Evolutionary conservation across 1,140 invertebrate species (phyloP), one percentile per base, ranked within the genome.

Genomic region (Lineus longissimus): DNA sequence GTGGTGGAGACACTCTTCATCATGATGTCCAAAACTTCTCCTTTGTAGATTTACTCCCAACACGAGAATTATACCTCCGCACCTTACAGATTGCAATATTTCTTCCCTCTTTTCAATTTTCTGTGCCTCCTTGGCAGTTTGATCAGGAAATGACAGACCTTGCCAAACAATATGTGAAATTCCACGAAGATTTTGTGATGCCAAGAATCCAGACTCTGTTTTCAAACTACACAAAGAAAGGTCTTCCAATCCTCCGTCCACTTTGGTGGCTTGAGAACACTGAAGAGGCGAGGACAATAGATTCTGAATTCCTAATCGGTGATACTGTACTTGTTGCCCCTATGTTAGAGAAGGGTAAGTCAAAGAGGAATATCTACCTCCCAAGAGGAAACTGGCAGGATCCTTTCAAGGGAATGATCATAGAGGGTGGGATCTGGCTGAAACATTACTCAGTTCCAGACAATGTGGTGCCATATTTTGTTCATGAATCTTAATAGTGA

Each of bases 11-110:
- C 47, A 27, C 6, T 51, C 9, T 51, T 4, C 47, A 19, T 43
- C 11, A 51, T 4, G 25, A 9, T 4, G 47, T 27, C 4, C 6
- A 51, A 23, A 27, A 51, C n/a, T 7, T 36, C 33, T 36, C 88
- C 0, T 75, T 84, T 82, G 15, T 69, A 69, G 23, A 71, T 1
- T 77, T 59, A 23, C 60, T 61, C 22, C 90, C 91, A 0, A 84
- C 84, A 2, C 87, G 88, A 66, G 90, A 95, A 77, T 81, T 95
- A n/a, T 93, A 90, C 69, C 86, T 95, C 55, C 83, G 93, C 69
- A 95, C 92, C 92, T 80, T 93, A 19, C 90, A 94, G 79, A 89
- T 72, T 0, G 94, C 90, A 67, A 85, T 88, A 0, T 93, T 95
- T 70, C 87, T 95, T 86, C 91, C 93, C 0, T 83, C 86, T 1